Evolutionary conservation across 2,888 invertebrate genomes (phyloP).

Genomic region (Tetranychus truncatus): DNA sequence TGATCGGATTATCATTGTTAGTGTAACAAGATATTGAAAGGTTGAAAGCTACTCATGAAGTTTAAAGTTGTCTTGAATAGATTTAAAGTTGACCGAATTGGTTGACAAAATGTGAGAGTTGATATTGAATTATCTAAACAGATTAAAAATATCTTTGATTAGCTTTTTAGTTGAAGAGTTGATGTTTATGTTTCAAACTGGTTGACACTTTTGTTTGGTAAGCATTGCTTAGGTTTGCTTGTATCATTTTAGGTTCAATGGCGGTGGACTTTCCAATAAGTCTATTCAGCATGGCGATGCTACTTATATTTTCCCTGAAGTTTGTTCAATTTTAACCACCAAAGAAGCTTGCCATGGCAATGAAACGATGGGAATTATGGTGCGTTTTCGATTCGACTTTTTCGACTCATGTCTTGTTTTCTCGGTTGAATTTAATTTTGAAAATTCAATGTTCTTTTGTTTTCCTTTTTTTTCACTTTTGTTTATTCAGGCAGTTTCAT

Average conservation of each 20-base stretch:
- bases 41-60: too few species aligned
- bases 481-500: constrained; percentile 26
- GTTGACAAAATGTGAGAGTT: too few species aligned
- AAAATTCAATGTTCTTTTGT: background rate
- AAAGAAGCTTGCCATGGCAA: constrained; percentile 26
- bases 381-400: constrained; percentile 15
- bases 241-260: constrained; percentile 1
- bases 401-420: background rate
- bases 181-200: too few species aligned
- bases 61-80: too few species aligned
- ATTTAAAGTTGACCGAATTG: too few species aligned
- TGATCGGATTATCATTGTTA: too few species aligned
- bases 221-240: background rate
- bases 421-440: background rate
- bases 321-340: constrained; percentile 26
- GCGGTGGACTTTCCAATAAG: constrained; percentile 22
- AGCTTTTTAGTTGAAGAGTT: too few species aligned
- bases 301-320: constrained; percentile 28
- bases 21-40: too few species aligned
- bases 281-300: constrained; percentile 28
- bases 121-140: too few species aligned
- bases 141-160: too few species aligned
- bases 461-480: too few species aligned
- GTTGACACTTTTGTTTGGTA: too few species aligned
- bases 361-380: constrained; percentile 28